Evolutionary conservation across 2,888 invertebrate genomes (phyloP), one percentile per base, ranked within the genome.

Genomic region (Corbicula japonica): DNA sequence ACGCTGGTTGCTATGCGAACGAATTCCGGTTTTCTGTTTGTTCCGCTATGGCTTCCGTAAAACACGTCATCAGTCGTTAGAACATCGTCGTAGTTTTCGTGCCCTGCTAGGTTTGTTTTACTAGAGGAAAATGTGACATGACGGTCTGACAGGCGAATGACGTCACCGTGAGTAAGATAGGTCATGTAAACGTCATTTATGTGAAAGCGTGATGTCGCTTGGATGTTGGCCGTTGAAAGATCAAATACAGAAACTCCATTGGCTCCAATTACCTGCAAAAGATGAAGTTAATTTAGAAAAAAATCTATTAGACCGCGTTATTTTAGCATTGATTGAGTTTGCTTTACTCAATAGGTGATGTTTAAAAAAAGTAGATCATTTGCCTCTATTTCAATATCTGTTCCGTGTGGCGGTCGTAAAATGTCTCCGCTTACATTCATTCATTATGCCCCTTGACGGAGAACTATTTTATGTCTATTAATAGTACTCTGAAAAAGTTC

Each of bases 151-250:
- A 88, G 70, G 65, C 76, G 63, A 26, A 88, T 83, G 35, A 52
- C 69, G 74, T 90, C 90, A 15, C 86, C 87, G 35, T 85, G 76
- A 28, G 88, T 89, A 8, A 88, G 76, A 60, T 85, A 90, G 8
- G 84, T 79, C 30, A 86, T 58, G 50, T 69, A 82, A 1, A 88
- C 85, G 41, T 86, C 76, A 1, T 56, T 52, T n/a, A 87, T 80
- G 23, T 74, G 44, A 72, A 82, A 88, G 56, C 86, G 78, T 8
- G 38, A 10, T 12, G 56, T 35, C 0, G 54, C n/a, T 10, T 73
- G 73, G 21, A 68, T 56, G 18, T 26, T 23, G 12, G 88, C 75
- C 23, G 72, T 73, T 0, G 86, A 77, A 8, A 87, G 52, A 58
- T 88, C 86, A 28, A 85, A 72, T n/a, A 88, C 58, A 5, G 84